phyloP scores from a whole-genome alignment of 2,888 invertebrate genomes.

The Theretra japonica region DNA sequence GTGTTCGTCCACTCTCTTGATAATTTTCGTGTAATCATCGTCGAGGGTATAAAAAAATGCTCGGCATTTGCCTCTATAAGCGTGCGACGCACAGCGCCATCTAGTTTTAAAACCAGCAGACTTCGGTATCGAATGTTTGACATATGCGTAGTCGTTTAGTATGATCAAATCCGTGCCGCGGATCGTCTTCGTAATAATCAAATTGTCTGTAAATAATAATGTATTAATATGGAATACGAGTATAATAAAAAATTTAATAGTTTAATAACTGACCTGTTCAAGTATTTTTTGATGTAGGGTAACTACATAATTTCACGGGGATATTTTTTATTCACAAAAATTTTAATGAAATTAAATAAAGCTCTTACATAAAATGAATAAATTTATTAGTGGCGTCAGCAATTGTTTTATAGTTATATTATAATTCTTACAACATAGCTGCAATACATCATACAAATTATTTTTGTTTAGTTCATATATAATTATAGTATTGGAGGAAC shows the following conservation, averaged over 20 bases:
- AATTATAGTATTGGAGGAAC: too few species aligned
- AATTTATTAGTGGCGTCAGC: too few species aligned
- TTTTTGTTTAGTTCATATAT: too few species aligned
- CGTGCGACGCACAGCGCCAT: slow-evolving; percentile 18
- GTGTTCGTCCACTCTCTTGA: not conserved
- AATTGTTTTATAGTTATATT: too few species aligned
- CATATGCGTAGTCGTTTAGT: slow-evolving; percentile 5
- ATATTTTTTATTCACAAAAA: not conserved
- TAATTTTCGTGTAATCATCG: slow-evolving; percentile 3
- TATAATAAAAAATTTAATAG: not conserved
- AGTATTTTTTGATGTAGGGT: not conserved
- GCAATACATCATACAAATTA: too few species aligned
- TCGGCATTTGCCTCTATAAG: not conserved
- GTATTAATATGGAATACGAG: not conserved
- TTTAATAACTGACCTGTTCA: not conserved
- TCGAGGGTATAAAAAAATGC: slow-evolving; percentile 6
- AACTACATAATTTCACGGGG: too few species aligned
- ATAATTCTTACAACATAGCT: too few species aligned
- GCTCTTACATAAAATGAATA: too few species aligned
- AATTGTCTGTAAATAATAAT: not conserved
- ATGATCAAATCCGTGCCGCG: slow-evolving; percentile 4
- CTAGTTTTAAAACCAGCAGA: slow-evolving; percentile 12
- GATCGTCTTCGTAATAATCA: not conserved
- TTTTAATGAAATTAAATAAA: too few species aligned
- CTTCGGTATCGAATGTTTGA: not conserved